Conservation (phyloP, 2,113 vertebrate species). For the Alectura lathami region DNA sequence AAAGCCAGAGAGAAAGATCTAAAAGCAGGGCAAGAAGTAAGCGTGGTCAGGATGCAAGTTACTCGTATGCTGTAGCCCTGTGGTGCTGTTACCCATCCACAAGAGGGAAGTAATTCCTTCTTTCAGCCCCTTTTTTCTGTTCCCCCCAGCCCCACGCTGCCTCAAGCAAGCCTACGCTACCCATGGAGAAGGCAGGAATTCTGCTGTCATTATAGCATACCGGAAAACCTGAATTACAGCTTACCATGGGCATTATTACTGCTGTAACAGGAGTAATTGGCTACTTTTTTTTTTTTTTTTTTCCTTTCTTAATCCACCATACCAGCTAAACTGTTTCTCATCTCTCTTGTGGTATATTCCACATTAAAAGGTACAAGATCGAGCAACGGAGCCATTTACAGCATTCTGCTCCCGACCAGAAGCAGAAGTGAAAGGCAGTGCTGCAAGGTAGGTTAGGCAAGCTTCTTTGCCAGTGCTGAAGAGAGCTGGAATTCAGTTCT, state of each 20-base stretch:
- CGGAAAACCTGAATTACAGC: neutral
- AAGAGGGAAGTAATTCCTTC: neutral
- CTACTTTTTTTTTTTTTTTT: neutral
- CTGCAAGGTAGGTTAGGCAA: neutral
- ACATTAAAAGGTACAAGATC: neutral
- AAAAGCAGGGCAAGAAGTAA: neutral
- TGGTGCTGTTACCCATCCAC: neutral
- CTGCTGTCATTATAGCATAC: neutral
- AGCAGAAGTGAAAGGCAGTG: neutral
- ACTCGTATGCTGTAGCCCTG: accelerated
- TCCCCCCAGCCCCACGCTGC: accelerated
- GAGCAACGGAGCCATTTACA: neutral
- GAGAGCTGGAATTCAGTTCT: neutral
- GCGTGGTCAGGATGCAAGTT: neutral
- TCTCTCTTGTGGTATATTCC: neutral
- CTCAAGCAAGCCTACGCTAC: neutral
- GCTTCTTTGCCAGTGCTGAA: neutral
- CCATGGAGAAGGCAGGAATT: neutral
- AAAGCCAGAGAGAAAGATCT: neutral
- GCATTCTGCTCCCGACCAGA: neutral
- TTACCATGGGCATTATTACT: neutral
- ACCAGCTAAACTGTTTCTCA: neutral
- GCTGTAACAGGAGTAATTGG: neutral
- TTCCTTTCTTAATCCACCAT: neutral
- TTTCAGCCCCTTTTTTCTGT: neutral